phyloP scores from a whole-genome alignment of 2,113 vertebrate genomes.

The Xiphophorus couchianus region DNA sequence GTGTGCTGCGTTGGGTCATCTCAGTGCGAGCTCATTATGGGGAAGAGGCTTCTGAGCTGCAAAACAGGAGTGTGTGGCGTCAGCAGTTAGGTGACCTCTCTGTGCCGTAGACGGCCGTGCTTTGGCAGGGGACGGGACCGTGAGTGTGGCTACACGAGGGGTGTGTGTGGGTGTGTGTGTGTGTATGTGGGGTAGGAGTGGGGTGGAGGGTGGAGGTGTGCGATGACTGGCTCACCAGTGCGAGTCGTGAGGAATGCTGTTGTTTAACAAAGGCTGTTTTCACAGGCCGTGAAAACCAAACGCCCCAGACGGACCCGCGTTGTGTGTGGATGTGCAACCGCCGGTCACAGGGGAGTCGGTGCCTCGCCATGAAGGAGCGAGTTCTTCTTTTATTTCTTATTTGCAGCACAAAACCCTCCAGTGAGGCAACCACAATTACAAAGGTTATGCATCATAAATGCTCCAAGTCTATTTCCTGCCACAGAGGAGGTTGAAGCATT shows the following conservation, averaged over 20 bases:
- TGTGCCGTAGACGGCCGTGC: constrained; percentile 49
- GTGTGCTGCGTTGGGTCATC: constrained; percentile 47
- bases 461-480: constrained; percentile 59
- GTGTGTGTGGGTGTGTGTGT: too few species aligned
- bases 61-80: constrained; percentile 52
- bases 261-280: constrained; percentile 79
- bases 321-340: constrained; percentile 58
- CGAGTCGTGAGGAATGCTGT: constrained; percentile 75
- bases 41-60: constrained; percentile 49
- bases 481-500: constrained; percentile 28
- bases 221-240: constrained; percentile 68
- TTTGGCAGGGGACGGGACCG: constrained; percentile 52
- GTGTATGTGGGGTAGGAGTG: neutral
- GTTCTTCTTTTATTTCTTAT: constrained; percentile 33
- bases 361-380: constrained; percentile 33
- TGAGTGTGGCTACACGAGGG: constrained; percentile 20
- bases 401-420: constrained; percentile 45
- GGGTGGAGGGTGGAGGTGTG: constrained; percentile 44
- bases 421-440: constrained; percentile 56
- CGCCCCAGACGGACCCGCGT: constrained; percentile 64
- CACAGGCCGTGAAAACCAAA: constrained; percentile 76
- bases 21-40: constrained; percentile 61
- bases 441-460: constrained; percentile 65
- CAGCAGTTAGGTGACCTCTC: constrained; percentile 67
- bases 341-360: constrained; percentile 66